A percentile compares a stretch with the other conserved stretches of the same genome.
These are phyloP conservation scores for Myanophis thanlyinensis DNA, from an alignment of 2,113 vertebrate species.

Conservation along the genomic window DNA sequence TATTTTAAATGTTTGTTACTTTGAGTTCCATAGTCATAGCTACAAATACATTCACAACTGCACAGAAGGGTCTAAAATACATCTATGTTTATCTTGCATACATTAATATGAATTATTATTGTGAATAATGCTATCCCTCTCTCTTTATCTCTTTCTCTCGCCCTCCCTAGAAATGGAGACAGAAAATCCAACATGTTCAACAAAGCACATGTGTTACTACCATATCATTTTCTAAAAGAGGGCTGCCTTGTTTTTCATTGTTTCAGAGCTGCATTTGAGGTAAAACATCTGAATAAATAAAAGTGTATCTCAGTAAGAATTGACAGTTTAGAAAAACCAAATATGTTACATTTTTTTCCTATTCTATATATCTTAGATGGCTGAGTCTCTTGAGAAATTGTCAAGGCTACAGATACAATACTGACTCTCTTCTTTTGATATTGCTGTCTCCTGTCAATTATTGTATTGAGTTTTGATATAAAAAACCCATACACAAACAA, in stretches of 20 bases:
- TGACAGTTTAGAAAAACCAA: neutral
- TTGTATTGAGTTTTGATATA: neutral
- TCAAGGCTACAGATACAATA: neutral
- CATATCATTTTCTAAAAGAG: neutral
- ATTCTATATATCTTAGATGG: neutral
- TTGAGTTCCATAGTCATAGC: neutral
- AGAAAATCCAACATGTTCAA: neutral
- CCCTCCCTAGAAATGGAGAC: neutral
- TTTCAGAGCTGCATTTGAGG: neutral
- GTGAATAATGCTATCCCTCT: conserved; percentile 14
- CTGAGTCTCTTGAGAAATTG: neutral
- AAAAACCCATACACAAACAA: neutral
- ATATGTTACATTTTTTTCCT: neutral
- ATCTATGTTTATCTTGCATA: conserved; percentile 28
- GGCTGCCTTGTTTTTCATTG: neutral
- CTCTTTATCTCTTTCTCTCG: too few species aligned
- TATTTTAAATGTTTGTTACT: neutral
- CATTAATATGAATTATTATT: conserved; percentile 10
- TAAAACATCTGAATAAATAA: neutral
- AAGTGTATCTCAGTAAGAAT: neutral
- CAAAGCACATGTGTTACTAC: neutral
- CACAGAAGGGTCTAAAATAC: neutral
- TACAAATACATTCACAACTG: neutral
- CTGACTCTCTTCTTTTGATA: neutral
- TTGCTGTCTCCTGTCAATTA: neutral